Conservation (phyloP, 2,113 vertebrate species). For the Tupaia chinensis region DNA sequence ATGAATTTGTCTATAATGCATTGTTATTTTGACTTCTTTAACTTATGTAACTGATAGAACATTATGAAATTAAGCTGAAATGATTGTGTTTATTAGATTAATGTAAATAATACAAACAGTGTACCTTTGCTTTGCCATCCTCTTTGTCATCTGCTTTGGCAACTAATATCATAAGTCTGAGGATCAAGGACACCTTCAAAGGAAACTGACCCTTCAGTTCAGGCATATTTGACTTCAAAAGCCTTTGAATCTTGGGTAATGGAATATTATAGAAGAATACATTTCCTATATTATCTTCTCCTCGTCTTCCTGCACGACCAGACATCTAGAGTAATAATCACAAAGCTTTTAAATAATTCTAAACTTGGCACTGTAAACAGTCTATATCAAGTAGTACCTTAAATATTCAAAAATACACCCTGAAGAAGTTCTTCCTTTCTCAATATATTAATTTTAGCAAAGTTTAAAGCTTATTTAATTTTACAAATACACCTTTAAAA, state of each 20-base stretch:
- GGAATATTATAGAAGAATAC: conserved; percentile 84
- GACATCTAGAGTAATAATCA: conserved; percentile 80
- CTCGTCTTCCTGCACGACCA: conserved; percentile 82
- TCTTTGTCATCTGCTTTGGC: conserved; percentile 80
- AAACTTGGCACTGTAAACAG: neutral
- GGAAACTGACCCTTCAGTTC: conserved; percentile 84
- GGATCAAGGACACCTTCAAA: conserved; percentile 77
- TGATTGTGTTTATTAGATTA: neutral
- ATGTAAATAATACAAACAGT: neutral
- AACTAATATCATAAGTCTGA: conserved; percentile 82
- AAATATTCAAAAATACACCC: neutral
- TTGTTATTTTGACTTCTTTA: neutral
- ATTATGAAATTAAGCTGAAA: conserved; percentile 1
- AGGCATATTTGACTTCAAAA: conserved; percentile 84
- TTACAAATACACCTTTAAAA: neutral
- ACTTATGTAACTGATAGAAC: neutral
- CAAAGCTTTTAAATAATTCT: neutral
- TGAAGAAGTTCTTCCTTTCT: neutral
- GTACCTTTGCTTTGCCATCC: conserved; percentile 85
- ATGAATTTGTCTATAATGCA: too few relatives aligned
- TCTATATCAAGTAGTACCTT: neutral
- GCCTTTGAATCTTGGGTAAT: conserved; percentile 80
- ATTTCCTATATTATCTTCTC: conserved; percentile 82
- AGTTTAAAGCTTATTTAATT: neutral
- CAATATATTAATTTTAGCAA: neutral